Conservation (phyloP, 2,113 vertebrate species). For the Crotalus horridus region DNA sequence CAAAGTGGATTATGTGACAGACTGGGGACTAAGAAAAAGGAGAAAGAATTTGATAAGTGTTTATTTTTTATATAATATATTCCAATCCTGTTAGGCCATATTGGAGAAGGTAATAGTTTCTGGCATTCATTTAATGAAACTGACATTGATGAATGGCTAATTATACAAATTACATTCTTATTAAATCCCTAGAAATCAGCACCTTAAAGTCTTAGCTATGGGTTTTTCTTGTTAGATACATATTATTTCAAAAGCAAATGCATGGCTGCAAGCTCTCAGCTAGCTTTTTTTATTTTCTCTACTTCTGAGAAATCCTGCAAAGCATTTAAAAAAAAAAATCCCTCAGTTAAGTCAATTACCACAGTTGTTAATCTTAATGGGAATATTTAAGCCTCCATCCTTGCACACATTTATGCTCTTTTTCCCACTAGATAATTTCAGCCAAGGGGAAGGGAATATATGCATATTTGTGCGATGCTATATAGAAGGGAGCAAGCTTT, state of each 20-base stretch:
- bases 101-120: conserved; percentile 77
- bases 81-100: conserved; percentile 77
- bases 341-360: conserved; percentile 76
- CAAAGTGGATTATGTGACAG: conserved; percentile 69
- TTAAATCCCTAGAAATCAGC: conserved; percentile 78
- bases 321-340: conserved; percentile 73
- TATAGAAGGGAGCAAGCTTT: background rate
- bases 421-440: conserved; percentile 25
- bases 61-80: conserved; percentile 73
- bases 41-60: conserved; percentile 47
- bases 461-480: background rate
- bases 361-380: conserved; percentile 60
- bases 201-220: conserved; percentile 72
- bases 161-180: conserved; percentile 84
- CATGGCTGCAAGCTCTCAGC: conserved; percentile 60
- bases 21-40: conserved; percentile 47
- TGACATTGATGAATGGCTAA: conserved; percentile 84
- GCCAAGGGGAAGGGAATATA: background rate
- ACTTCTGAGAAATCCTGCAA: conserved; percentile 68
- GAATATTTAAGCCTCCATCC: conserved; percentile 56
- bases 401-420: conserved; percentile 55
- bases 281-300: conserved; percentile 51
- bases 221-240: conserved; percentile 61
- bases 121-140: conserved; percentile 80
- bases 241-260: conserved; percentile 58